Conservation (phyloP, 1,140 invertebrate genomes). For the Magallana angulata region DNA sequence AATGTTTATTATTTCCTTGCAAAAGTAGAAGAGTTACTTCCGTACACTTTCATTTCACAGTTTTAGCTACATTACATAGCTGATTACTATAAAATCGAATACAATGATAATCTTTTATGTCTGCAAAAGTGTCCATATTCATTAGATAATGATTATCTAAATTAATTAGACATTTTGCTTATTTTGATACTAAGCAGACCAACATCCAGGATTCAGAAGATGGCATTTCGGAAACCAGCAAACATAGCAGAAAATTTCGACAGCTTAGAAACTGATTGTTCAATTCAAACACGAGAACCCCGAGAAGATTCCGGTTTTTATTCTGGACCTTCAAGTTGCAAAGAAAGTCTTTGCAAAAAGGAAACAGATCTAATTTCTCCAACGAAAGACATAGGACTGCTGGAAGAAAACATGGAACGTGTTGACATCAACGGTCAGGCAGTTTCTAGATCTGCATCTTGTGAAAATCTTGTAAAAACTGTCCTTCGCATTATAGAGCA, state of each 20-base stretch:
- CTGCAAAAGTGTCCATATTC: too few species aligned
- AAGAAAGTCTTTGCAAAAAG: not conserved
- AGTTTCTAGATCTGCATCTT: not conserved
- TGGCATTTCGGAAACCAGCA: not conserved
- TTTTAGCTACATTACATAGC: too few species aligned
- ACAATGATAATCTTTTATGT: too few species aligned
- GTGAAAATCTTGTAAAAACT: not conserved
- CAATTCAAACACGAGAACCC: not conserved
- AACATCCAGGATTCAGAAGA: not conserved
- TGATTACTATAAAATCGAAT: too few species aligned
- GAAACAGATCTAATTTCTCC: not conserved
- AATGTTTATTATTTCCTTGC: too few species aligned
- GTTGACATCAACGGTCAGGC: not conserved
- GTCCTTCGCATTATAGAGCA: not conserved
- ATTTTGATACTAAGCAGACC: too few species aligned
- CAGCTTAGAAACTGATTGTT: conserved; percentile 11
- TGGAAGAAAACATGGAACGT: conserved; percentile 20
- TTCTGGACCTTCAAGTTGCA: not conserved
- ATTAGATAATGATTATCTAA: too few species aligned
- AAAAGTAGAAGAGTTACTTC: not conserved
- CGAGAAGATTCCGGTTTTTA: conserved; percentile 14
- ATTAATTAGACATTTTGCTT: too few species aligned
- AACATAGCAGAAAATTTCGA: not conserved
- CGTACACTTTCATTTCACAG: conserved; percentile 6
- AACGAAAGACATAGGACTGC: too few species aligned